Evolutionary conservation across 2,113 vertebrate species (phyloP).

Genomic region (Nycticebus coucang): DNA sequence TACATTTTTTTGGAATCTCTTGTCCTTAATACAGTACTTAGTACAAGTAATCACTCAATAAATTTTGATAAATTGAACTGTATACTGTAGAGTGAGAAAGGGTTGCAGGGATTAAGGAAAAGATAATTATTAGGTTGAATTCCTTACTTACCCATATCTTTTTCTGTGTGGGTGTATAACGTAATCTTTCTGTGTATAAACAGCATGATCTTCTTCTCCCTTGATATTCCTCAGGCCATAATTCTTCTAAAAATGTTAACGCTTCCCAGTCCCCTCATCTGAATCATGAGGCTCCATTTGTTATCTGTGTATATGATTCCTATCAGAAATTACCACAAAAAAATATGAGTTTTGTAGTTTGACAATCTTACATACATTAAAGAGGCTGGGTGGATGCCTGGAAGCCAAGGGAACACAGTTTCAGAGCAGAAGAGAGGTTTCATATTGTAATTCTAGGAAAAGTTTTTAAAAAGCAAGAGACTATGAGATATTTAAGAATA

Average conservation of each 20-base stretch:
- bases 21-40: neutral
- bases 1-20: neutral
- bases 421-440: neutral
- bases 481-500: neutral
- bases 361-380: neutral
- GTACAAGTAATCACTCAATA: neutral
- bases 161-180: neutral
- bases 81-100: neutral
- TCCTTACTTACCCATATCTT: neutral
- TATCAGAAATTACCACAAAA: constrained; percentile 3
- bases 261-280: neutral
- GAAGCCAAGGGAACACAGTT: neutral
- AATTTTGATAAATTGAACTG: neutral
- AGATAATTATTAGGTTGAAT: neutral
- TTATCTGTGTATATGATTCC: constrained; percentile 9
- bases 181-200: neutral
- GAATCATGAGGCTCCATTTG: neutral
- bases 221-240: neutral
- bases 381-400: neutral
- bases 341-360: neutral
- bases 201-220: neutral
- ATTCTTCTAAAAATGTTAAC: neutral
- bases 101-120: neutral
- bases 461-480: constrained; percentile 12
- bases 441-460: neutral